A percentile compares a stretch with the other conserved stretches of the same genome.
Conservation (phyloP, 2,797 vertebrate species). For the Brachyalestes nurse region DNA sequence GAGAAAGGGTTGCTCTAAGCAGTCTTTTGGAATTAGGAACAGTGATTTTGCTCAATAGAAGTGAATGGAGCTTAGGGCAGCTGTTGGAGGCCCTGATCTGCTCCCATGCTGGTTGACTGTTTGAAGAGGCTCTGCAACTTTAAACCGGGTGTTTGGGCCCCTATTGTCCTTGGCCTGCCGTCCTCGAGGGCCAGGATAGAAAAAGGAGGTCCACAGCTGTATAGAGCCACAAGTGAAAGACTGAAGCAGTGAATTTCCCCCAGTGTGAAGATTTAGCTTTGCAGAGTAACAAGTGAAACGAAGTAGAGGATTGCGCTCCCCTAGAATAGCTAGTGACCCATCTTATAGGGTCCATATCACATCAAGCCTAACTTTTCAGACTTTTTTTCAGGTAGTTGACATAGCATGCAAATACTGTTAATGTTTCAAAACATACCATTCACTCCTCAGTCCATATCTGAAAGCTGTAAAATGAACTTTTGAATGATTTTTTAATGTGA, state of each 20-base stretch:
- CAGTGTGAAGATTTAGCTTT: slow-evolving; percentile 12
- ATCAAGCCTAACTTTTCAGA: background rate
- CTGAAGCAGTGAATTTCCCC: slow-evolving; percentile 22
- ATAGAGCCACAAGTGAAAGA: slow-evolving; percentile 36
- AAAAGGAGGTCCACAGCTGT: slow-evolving; percentile 58
- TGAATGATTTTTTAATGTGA: too few relatives aligned
- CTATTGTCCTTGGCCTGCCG: slow-evolving; percentile 59
- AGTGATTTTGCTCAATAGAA: slow-evolving; percentile 49
- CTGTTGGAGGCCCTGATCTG: slow-evolving; percentile 60
- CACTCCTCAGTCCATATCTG: too few relatives aligned
- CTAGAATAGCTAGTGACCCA: background rate
- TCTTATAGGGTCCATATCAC: background rate
- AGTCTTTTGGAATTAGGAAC: slow-evolving; percentile 53
- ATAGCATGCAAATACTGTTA: background rate
- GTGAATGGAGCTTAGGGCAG: slow-evolving; percentile 60
- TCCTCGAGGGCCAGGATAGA: slow-evolving; percentile 46
- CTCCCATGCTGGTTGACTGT: slow-evolving; percentile 63
- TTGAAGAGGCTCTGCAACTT: slow-evolving; percentile 63
- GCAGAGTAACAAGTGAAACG: slow-evolving; percentile 21
- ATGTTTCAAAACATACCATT: too few relatives aligned
- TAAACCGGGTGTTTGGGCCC: slow-evolving; percentile 57
- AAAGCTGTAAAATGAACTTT: too few relatives aligned
- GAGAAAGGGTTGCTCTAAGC: slow-evolving; percentile 55
- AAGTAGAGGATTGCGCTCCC: background rate
- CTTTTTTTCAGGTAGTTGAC: too few relatives aligned